phyloP scores from a whole-genome alignment of 2,113 vertebrate genomes.

The Shinisaurus crocodilurus region DNA sequence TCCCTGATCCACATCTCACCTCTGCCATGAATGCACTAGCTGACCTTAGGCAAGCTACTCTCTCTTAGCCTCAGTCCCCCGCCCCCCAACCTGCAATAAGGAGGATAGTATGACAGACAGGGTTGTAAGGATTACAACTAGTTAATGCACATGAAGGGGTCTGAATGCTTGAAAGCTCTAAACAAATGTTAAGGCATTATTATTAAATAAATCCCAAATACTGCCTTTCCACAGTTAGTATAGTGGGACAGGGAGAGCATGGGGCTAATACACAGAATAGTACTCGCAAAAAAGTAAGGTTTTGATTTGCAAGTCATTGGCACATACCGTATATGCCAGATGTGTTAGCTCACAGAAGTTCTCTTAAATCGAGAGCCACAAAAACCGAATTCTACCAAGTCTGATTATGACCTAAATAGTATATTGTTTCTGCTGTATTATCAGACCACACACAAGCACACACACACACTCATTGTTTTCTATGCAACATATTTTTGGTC shows the following conservation, averaged over 20 bases:
- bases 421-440: conserved; percentile 55
- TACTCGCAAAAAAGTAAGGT: conserved; percentile 55
- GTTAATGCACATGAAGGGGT: background rate
- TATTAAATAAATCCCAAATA: background rate
- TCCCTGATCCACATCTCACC: background rate
- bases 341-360: conserved; percentile 53
- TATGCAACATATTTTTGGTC: conserved; percentile 11
- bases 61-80: background rate
- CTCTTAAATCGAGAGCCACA: conserved; percentile 56
- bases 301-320: conserved; percentile 47
- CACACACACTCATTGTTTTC: conserved; percentile 37
- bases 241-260: background rate
- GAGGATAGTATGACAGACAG: background rate
- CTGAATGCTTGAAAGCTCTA: background rate
- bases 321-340: conserved; percentile 43
- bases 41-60: background rate
- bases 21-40: background rate
- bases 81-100: background rate
- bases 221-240: background rate
- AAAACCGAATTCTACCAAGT: conserved; percentile 60
- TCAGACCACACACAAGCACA: conserved; percentile 49
- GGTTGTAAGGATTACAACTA: background rate
- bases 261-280: background rate
- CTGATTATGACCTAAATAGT: conserved; percentile 73
- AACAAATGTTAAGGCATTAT: background rate